These are phyloP conservation scores for Barbus barbus DNA, from an alignment of 2,113 vertebrate species.

Conservation along the genomic window DNA sequence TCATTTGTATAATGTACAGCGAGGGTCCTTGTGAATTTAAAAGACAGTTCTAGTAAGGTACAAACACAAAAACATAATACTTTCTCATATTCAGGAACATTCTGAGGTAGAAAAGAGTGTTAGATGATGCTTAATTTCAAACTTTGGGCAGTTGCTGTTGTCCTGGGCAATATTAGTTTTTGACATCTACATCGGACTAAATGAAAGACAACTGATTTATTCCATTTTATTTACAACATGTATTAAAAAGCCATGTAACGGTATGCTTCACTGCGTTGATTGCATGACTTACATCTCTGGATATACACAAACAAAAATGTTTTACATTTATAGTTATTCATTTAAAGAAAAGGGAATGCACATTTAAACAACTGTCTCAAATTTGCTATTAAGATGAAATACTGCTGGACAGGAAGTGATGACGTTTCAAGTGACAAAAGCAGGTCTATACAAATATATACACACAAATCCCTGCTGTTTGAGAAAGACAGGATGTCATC, in stretches of 20 bases:
- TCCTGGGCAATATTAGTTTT: not conserved
- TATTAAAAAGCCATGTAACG: slow-evolving; percentile 18
- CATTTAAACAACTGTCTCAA: not conserved
- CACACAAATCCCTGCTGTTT: not conserved
- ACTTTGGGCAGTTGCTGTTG: not conserved
- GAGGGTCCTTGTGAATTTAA: not conserved
- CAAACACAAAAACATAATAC: too few species aligned
- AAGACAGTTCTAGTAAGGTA: not conserved
- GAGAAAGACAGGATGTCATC: not conserved
- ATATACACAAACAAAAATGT: not conserved
- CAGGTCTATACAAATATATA: slow-evolving; percentile 20
- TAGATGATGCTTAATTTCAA: not conserved
- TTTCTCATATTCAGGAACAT: not conserved
- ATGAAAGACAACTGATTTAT: slow-evolving; percentile 8
- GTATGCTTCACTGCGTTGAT: not conserved
- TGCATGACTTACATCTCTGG: not conserved
- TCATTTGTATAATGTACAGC: not conserved
- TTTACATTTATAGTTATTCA: slow-evolving; percentile 14
- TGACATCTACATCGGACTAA: not conserved
- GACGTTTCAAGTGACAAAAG: slow-evolving; percentile 18
- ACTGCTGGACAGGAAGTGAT: not conserved
- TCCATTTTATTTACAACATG: slow-evolving; percentile 47
- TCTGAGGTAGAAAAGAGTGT: not conserved
- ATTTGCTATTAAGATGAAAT: not conserved
- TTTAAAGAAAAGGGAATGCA: slow-evolving; percentile 5